A percentile compares a stretch with the other conserved stretches of the same genome.
phyloP scores from a whole-genome alignment of 2,888 invertebrate species.

The Drosophila kanekoi region DNA sequence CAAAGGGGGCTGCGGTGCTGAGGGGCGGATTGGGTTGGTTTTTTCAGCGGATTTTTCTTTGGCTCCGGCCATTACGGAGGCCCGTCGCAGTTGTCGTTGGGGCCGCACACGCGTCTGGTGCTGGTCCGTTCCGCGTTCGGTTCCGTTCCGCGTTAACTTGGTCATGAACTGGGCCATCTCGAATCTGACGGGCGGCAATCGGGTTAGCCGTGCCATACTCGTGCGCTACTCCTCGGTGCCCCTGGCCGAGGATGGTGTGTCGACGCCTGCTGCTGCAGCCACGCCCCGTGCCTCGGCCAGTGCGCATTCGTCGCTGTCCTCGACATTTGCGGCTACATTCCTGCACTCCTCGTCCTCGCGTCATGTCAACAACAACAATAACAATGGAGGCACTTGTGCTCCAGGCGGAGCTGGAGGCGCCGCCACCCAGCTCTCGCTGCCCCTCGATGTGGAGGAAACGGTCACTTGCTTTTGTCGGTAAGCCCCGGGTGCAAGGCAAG shows the following conservation, averaged over 20 bases:
- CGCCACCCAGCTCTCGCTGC: constrained; percentile 85
- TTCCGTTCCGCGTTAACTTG: not conserved
- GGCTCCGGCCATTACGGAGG: not conserved
- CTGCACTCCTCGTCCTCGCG: constrained; percentile 74
- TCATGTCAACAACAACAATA: constrained; percentile 59
- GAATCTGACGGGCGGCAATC: constrained; percentile 84
- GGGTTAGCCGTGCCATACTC: constrained; percentile 84
- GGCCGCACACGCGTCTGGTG: constrained; percentile 53
- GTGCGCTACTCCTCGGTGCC: constrained; percentile 84
- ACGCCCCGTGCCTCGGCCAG: constrained; percentile 59
- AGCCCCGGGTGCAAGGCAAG: constrained; percentile 45
- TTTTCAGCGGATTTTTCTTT: constrained; percentile 3
- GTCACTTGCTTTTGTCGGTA: constrained; percentile 94
- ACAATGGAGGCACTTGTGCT: constrained; percentile 1
- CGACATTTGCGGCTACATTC: constrained; percentile 79
- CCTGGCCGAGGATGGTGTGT: constrained; percentile 73
- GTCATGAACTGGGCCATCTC: constrained; percentile 85
- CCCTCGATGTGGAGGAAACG: constrained; percentile 89
- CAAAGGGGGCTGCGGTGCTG: not conserved
- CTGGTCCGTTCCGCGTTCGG: constrained; percentile 2
- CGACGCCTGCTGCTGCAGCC: constrained; percentile 58
- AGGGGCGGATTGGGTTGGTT: not conserved
- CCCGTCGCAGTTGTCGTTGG: constrained; percentile 57
- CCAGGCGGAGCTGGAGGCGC: constrained; percentile 19
- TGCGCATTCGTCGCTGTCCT: constrained; percentile 65